These are phyloP conservation scores for Nothobranchius furzeri DNA, from an alignment of 2,113 vertebrate species.

Conservation along the genomic window DNA sequence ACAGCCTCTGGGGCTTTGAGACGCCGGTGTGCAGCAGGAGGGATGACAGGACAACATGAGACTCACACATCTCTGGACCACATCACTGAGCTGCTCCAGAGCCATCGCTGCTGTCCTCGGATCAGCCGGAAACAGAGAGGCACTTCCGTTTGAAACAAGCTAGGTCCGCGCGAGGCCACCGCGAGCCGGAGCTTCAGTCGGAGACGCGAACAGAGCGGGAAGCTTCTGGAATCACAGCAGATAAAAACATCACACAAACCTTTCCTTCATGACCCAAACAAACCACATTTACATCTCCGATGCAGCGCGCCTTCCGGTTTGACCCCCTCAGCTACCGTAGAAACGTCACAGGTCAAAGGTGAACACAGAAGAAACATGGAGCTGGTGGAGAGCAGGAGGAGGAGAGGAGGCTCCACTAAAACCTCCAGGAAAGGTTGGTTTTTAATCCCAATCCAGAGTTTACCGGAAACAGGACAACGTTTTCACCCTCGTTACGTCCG, in stretches of 20 bases:
- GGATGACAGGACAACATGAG: no score
- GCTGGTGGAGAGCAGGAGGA: neutral
- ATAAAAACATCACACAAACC: neutral
- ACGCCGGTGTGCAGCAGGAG: no score
- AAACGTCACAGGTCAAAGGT: constrained; percentile 64
- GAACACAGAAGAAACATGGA: constrained; percentile 61
- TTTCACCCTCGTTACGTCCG: no score
- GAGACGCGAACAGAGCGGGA: no score
- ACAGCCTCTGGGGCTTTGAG: no score
- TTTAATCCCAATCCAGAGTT: accelerated
- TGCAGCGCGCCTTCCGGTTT: neutral
- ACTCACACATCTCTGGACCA: constrained; percentile 95
- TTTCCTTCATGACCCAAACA: neutral
- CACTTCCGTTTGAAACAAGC: neutral
- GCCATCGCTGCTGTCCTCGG: constrained; percentile 79
- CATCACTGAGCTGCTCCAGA: constrained; percentile 87
- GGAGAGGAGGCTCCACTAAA: constrained; percentile 28
- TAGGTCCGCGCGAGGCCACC: no score
- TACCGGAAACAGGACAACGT: no score
- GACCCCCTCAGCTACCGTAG: constrained; percentile 56
- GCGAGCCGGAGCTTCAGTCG: no score
- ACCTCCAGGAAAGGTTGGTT: constrained; percentile 60
- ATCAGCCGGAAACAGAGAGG: neutral
- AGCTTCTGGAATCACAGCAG: neutral
- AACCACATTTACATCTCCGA: neutral